Evolutionary conservation across 2,888 invertebrate species (phyloP), one percentile per base, ranked within the genome.

Genomic region (Xestia sexstrigata): DNA sequence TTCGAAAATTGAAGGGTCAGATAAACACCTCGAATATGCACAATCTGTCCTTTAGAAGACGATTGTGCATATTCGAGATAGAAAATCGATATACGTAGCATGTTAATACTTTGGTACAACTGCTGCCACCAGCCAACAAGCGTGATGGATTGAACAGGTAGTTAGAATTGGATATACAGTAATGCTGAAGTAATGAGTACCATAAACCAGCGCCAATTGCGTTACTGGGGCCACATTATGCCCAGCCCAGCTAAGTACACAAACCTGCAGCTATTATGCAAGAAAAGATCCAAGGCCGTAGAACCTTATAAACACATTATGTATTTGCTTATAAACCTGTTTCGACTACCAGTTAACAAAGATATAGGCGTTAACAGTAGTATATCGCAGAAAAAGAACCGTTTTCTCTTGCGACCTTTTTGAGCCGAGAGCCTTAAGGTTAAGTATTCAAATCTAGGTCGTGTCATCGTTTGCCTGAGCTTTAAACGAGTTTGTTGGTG

Each of bases 211-310:
- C 3, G 17, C n/a, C 0, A 49, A 47, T 73, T n/a, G 73, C 26
- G 52, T 45, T 47, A 63, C 17, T 45, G 35, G n/a, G 58, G n/a
- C 15, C 39, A 26, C 23, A 35, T 5, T 60, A 11, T 26, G 20
- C 23, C 49, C 62, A 39, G 30, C 2, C 58, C 47, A 76, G 26
- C 15, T 42, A 49, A 66, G 11, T 42, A 47, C 58, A 49, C 20
- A 79, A 79, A 52, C 66, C 65, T 47, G 23, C 75, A 65, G 17
- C n/a, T 69, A n/a, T 68, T 65, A 60, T 58, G 63, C 45, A 65
- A 82, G 58, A 68, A n/a, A 67, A 69, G 49, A 58, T 17, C 63
- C 68, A 82, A 80, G 47, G 63, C 5, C 42, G 20, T 35, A 82
- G 26, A 45, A 52, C 1, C 6, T 69, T 69, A 47, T 47, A 30